Conservation (phyloP, 2,797 vertebrate species). For the Clangula hyemalis region DNA sequence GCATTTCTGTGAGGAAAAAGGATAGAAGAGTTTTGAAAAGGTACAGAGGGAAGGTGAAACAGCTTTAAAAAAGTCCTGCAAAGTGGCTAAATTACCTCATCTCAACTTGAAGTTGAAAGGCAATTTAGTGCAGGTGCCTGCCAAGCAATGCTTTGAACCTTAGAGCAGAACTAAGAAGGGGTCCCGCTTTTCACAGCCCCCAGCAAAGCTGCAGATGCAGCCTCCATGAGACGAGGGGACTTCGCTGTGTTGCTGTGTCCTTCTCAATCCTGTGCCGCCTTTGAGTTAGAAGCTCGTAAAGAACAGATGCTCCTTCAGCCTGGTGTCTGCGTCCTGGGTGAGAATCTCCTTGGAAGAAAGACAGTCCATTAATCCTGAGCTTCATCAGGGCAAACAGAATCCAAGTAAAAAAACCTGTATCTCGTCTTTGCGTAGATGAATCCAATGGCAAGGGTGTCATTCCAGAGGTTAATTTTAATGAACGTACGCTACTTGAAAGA, state of each 20-base stretch:
- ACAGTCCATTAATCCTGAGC: not conserved
- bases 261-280: not conserved
- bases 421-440: not conserved
- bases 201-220: not conserved
- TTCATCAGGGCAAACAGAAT: not conserved
- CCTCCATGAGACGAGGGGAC: rapidly evolving
- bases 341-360: not conserved
- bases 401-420: not conserved
- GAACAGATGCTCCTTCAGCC: rapidly evolving
- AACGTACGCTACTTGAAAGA: not conserved
- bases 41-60: not conserved
- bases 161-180: not conserved
- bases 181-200: rapidly evolving
- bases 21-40: not conserved
- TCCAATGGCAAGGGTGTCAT: not conserved
- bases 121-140: not conserved
- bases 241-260: not conserved
- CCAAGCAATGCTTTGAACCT: not conserved
- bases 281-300: not conserved
- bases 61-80: not conserved
- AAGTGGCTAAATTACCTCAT: not conserved
- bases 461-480: not conserved
- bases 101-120: not conserved
- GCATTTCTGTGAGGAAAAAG: not conserved
- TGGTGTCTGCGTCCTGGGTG: not conserved